These are phyloP conservation scores for Cheilosia impressa DNA, from an alignment of 2,888 invertebrate species.

Conservation along the genomic window DNA sequence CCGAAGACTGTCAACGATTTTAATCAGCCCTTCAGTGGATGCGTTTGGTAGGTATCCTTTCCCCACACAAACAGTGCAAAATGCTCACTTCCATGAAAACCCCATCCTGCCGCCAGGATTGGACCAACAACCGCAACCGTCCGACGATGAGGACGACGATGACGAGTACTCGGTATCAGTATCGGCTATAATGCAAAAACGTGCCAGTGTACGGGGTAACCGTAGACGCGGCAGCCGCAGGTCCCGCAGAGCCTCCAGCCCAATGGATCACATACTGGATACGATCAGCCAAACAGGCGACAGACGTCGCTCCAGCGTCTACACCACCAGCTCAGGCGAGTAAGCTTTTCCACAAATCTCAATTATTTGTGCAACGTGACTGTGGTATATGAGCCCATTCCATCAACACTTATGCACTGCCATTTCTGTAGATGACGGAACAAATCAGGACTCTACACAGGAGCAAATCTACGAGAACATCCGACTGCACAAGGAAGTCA, in stretches of 20 bases:
- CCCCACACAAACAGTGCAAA: slow-evolving; percentile 48
- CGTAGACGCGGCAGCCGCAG: slow-evolving; percentile 86
- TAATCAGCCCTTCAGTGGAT: slow-evolving; percentile 77
- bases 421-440: slow-evolving; percentile 90
- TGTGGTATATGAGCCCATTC: slow-evolving; percentile 58
- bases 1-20: slow-evolving; percentile 77
- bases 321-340: slow-evolving; percentile 95
- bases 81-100: slow-evolving; percentile 49
- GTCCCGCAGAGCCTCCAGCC: slow-evolving; percentile 86
- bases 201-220: slow-evolving; percentile 89
- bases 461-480: slow-evolving; percentile 96
- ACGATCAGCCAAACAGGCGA: slow-evolving; percentile 79
- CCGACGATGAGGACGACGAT: slow-evolving; percentile 85
- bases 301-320: slow-evolving; percentile 89
- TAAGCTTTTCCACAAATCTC: slow-evolving; percentile 83
- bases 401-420: slow-evolving; percentile 86
- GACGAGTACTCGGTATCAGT: slow-evolving; percentile 94
- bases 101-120: slow-evolving; percentile 3
- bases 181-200: slow-evolving; percentile 91
- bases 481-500: slow-evolving; percentile 94
- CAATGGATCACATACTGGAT: slow-evolving; percentile 83
- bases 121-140: slow-evolving; percentile 68
- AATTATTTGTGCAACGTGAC: slow-evolving; percentile 64
- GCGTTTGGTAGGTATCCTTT: slow-evolving; percentile 76
- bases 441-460: slow-evolving; percentile 87